phyloP scores from a whole-genome alignment of 2,113 vertebrate genomes.

The Loxodonta africana region DNA sequence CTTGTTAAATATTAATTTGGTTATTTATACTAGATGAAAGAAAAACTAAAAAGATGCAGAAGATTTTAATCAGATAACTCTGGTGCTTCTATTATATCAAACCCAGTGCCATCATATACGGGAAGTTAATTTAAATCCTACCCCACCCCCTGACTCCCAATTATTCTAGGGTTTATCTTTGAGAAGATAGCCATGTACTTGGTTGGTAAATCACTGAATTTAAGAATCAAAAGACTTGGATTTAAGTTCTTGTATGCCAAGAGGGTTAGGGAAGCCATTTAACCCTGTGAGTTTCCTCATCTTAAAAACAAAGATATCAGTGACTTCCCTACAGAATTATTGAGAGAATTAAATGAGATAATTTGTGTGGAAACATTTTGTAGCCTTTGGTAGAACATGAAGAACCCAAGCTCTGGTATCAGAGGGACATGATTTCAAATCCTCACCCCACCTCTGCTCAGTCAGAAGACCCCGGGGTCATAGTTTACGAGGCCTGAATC shows the following conservation, averaged over 20 bases:
- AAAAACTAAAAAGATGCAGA: not conserved
- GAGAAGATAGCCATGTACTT: not conserved
- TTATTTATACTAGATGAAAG: slow-evolving; percentile 30
- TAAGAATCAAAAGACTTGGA: not conserved
- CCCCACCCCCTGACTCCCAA: no score
- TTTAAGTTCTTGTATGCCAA: not conserved
- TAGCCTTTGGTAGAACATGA: not conserved
- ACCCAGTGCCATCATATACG: not conserved
- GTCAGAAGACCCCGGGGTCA: not conserved
- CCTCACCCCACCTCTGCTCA: not conserved
- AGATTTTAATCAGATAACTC: not conserved
- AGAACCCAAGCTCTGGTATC: not conserved
- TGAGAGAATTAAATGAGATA: not conserved
- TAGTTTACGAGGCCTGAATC: not conserved
- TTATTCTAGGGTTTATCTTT: not conserved
- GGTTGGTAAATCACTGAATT: not conserved
- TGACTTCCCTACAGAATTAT: not conserved
- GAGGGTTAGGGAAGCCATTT: not conserved
- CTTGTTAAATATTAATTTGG: not conserved
- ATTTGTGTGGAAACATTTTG: not conserved
- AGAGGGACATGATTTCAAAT: not conserved
- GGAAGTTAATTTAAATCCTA: not conserved
- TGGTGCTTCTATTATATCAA: not conserved
- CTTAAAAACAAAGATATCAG: not conserved
- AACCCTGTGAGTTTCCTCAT: not conserved